Conservation (phyloP, 2,888 invertebrate species). For the Stegana nigrithorax region DNA sequence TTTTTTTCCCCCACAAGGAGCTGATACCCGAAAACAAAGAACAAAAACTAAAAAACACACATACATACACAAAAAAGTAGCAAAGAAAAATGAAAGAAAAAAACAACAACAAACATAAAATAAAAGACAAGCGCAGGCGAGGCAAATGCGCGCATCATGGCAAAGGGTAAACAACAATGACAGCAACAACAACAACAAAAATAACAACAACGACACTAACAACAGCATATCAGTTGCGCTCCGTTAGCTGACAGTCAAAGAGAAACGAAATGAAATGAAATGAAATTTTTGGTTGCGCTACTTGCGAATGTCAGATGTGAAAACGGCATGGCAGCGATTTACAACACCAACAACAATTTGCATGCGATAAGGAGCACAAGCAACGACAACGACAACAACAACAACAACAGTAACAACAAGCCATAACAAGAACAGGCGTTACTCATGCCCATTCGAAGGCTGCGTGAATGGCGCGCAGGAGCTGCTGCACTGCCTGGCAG, state of each 20-base stretch:
- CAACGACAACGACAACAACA: background rate
- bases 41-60: background rate
- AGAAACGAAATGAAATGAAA: conserved; percentile 4
- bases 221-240: too few relatives aligned
- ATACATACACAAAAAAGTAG: background rate
- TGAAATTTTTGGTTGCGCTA: conserved; percentile 5
- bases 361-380: background rate
- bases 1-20: conserved; percentile 2
- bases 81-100: background rate
- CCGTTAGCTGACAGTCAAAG: conserved; percentile 12
- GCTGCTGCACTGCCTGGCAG: too few relatives aligned
- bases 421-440: too few relatives aligned
- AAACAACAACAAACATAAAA: background rate
- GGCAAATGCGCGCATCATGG: background rate
- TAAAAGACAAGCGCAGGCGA: background rate
- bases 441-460: too few relatives aligned
- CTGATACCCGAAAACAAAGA: too few relatives aligned
- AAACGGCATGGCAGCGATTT: too few relatives aligned
- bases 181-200: too few relatives aligned
- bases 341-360: too few relatives aligned
- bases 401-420: background rate
- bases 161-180: background rate
- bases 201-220: too few relatives aligned
- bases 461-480: too few relatives aligned
- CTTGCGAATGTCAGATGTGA: too few relatives aligned